phyloP scores from a whole-genome alignment of 2,888 invertebrate species.

The Heliconius erato region DNA sequence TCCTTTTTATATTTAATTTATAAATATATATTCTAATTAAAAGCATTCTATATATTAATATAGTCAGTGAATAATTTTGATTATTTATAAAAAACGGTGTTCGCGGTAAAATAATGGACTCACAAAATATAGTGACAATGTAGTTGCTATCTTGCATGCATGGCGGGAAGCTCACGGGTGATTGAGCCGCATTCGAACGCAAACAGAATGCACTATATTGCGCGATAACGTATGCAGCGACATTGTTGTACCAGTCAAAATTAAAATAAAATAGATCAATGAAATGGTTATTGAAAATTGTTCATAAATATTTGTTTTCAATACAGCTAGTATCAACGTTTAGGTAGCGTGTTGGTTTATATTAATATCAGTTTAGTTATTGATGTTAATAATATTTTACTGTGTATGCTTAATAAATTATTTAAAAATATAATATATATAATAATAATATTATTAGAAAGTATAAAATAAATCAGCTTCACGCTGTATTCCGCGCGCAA shows the following conservation, averaged over 20 bases:
- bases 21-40: not conserved
- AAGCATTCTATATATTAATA: not conserved
- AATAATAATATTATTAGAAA: too few species aligned
- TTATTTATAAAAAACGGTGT: slow-evolving; percentile 31
- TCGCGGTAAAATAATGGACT: slow-evolving; percentile 35
- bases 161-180: slow-evolving; percentile 69
- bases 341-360: not conserved
- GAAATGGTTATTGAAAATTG: slow-evolving; percentile 16
- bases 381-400: not conserved
- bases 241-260: slow-evolving; percentile 27
- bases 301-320: slow-evolving; percentile 23
- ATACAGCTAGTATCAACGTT: not conserved
- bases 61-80: slow-evolving; percentile 17
- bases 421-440: not conserved
- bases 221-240: slow-evolving; percentile 37
- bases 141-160: slow-evolving; percentile 70
- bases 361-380: not conserved
- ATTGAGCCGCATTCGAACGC: slow-evolving; percentile 71
- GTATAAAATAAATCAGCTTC: too few species aligned
- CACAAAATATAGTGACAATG: slow-evolving; percentile 63
- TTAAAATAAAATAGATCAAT: slow-evolving; percentile 32
- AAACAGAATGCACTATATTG: slow-evolving; percentile 57
- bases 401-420: not conserved
- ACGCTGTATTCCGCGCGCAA: too few species aligned
- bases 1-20: not conserved